Base-by-base conservation (phyloP, 2,797 vertebrate species). In the Darevskia mixta region DNA sequence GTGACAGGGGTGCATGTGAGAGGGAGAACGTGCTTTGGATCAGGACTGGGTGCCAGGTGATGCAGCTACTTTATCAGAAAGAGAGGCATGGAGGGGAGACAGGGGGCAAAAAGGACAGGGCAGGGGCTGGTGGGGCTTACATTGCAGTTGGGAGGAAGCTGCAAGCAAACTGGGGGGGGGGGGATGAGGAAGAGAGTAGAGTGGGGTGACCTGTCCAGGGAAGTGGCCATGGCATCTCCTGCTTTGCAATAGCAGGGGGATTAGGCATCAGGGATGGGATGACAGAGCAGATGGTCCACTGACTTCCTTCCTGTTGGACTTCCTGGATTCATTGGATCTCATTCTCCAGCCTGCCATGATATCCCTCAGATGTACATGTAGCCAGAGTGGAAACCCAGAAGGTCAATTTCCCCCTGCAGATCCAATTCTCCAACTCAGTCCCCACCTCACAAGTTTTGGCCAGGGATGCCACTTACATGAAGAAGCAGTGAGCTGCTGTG, bases 401-500 rank as follows among this genome's bases (percentile, higher is more conserved):
- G 18, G 20, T 5, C 11, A 8, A 67, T 6, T 27, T 25, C 10
- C 25, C 80, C 13, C 29, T 3, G 2, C 20, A 4, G 38, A 73
- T 73, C 29, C 23, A 77, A 8, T 3, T 5, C 81, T 29, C 29
- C 15, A n/a, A 10, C 55, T 7, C 38, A 15, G n/a, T 23, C 3
- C 8, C 2, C 66, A 3, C 0, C 35, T 23, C 13, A 15, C 49
- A 55, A 32, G 9, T 2, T 6, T 27, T 11, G 18, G 3, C 25
- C 38, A 29, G 4, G 18, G 0, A 72, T 32, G 18, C 45, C 87
- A 95, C 95, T 98, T 90, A 99, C 98, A 97, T 94, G 87, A 96
- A 97, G 95, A 99, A 98, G 95, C 98, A 99, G 95, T 99, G 98
- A 61, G 98, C 98, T 0, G 98, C 98, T 0, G 98, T 98, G 90